Percentiles rank a stretch among this genome's conserved stretches.
phyloP scores from a whole-genome alignment of 2,113 vertebrate species.

The Pterocles burchelli region DNA sequence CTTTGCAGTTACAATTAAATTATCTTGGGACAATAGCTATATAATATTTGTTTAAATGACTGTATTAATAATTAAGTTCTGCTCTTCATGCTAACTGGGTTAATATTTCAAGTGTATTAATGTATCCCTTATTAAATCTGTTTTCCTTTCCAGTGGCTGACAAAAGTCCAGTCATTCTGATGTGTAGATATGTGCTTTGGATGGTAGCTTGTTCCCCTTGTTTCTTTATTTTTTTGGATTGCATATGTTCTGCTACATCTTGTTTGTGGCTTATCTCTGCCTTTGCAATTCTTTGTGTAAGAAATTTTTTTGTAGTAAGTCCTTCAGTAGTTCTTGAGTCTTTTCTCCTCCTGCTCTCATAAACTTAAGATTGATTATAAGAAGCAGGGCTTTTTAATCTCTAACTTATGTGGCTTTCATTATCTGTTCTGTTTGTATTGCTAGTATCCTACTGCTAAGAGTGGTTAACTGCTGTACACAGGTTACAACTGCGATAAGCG shows the following conservation, averaged over 20 bases:
- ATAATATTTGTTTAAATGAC: background rate
- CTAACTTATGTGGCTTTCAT: background rate
- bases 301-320: background rate
- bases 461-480: background rate
- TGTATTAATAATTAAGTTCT: background rate
- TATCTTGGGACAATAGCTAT: background rate
- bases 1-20: background rate
- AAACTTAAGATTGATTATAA: background rate
- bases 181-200: background rate
- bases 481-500: background rate
- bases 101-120: background rate
- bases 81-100: background rate
- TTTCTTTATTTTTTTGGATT: background rate
- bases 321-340: background rate
- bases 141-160: background rate
- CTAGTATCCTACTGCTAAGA: background rate
- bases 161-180: background rate
- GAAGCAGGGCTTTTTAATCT: no score
- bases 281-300: background rate
- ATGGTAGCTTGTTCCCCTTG: background rate
- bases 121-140: background rate
- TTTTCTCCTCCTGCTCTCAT: background rate
- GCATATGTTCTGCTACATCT: accelerated
- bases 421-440: background rate
- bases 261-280: background rate